Conservation (phyloP, 2,888 invertebrate species). For the Cantharis lateralis region DNA sequence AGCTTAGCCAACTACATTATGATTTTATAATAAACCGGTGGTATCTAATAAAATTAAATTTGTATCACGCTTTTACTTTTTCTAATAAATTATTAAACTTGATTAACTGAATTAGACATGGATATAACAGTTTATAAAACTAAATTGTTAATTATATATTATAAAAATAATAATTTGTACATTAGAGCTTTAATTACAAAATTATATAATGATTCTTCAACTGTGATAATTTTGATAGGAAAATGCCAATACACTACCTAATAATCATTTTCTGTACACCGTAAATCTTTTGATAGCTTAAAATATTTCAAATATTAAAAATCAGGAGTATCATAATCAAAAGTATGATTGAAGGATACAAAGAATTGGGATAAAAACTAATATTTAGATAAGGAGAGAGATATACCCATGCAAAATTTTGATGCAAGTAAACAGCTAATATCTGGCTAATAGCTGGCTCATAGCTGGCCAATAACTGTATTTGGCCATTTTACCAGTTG, state of each 20-base stretch:
- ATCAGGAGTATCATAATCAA: too few relatives aligned
- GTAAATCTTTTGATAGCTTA: background rate
- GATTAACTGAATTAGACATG: conserved; percentile 15
- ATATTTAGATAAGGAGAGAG: too few relatives aligned
- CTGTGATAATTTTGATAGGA: background rate
- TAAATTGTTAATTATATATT: background rate
- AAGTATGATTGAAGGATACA: too few relatives aligned
- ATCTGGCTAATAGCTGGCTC: too few relatives aligned
- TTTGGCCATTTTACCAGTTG: too few relatives aligned
- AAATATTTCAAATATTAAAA: too few relatives aligned
- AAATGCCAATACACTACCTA: background rate
- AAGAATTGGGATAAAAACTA: too few relatives aligned
- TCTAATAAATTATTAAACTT: conserved; percentile 14
- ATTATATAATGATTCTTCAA: background rate
- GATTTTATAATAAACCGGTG: conserved; percentile 39
- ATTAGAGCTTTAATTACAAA: background rate
- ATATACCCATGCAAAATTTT: too few relatives aligned
- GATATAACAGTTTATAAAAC: conserved; percentile 13
- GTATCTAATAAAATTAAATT: conserved; percentile 40
- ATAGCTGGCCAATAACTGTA: too few relatives aligned
- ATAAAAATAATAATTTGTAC: background rate
- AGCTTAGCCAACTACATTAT: conserved; percentile 40
- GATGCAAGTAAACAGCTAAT: too few relatives aligned
- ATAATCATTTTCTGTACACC: background rate
- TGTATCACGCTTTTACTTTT: conserved; percentile 13